Evolutionary conservation across 92 coral and sea anemone species (phyloP), one percentile per base, ranked within the genome.

Genomic region (Porites rus): DNA sequence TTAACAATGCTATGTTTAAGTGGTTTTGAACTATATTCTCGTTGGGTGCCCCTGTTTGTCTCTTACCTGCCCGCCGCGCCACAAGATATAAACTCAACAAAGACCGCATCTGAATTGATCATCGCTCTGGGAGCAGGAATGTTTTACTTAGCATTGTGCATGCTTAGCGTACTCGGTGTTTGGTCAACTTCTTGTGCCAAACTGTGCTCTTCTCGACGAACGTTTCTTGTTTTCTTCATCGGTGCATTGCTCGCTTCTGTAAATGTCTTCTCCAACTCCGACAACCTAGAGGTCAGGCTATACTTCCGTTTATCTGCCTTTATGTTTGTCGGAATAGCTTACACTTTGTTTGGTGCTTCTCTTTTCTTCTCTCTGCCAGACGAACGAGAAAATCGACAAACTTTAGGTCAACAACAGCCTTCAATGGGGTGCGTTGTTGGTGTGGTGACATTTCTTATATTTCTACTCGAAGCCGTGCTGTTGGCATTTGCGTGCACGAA

Each of bases 341-440:
- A 20, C 31, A 52, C 46, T 7, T 8, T 88, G 46, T 61, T 81
- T 21, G 91, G 87, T 17, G 91, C 82, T 5, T 16, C 60, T 24
- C 72, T 75, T 7, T 81, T 88, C 66, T 82, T 81, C 43, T 46
- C 21, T 13, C 53, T 9, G n/a, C 72, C 64, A 75, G 13, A 66
- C 7, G 28, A 76, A 6, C 2, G 60, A 18, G 6, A 52, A 65
- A 78, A 24, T 73, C 66, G 17, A 18, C n/a, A 76, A 54, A 75
- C 91, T 25, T 31, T 88, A 12, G 86, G 82, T 8, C 31, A 62
- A 65, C 82, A 88, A 6, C 88, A 88, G 50, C 87, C 88, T 14
- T 88, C 83, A 4, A 88, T 88, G 91, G 91, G 88, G 18, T 13
- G 17, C n/a, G 88, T 75, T 0, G 83, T 88, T 51, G 77, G 82